Conservation (phyloP, 1,140 invertebrate genomes). For the Cotesia typhae region DNA sequence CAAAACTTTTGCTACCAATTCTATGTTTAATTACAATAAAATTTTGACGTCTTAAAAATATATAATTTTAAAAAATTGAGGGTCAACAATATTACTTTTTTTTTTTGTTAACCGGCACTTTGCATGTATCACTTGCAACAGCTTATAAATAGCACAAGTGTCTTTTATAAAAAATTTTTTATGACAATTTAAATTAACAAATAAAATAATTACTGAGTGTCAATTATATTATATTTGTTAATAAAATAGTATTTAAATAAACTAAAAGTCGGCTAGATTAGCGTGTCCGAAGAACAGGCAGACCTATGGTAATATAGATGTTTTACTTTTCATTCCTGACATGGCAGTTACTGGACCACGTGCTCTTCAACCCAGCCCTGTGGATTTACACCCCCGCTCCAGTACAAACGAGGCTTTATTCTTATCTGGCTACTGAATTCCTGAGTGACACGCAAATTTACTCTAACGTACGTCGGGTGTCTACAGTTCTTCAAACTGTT, state of each 20-base stretch:
- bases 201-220: too few relatives aligned
- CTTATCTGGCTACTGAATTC: conserved; percentile 97
- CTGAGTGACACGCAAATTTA: conserved; percentile 97
- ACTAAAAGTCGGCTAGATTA: conserved; percentile 64
- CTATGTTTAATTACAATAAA: too few relatives aligned
- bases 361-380: conserved; percentile 97
- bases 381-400: conserved; percentile 98
- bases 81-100: too few relatives aligned
- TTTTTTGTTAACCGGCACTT: neutral
- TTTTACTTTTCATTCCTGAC: conserved; percentile 82
- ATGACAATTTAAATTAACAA: too few relatives aligned
- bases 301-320: conserved; percentile 74
- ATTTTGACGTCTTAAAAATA: too few relatives aligned
- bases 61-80: too few relatives aligned
- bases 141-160: neutral
- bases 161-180: neutral
- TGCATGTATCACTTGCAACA: conserved; percentile 9
- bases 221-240: neutral
- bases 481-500: conserved; percentile 96
- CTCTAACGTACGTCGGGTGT: conserved; percentile 94
- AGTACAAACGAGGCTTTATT: conserved; percentile 96
- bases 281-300: conserved; percentile 69
- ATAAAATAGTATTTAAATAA: conserved; percentile 29
- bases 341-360: conserved; percentile 96
- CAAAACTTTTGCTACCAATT: too few relatives aligned